Percentiles rank a stretch among this genome's conserved stretches.
Evolutionary conservation across 2,113 vertebrate species (phyloP).

Genomic region (Rhodinocichla rosea): DNA sequence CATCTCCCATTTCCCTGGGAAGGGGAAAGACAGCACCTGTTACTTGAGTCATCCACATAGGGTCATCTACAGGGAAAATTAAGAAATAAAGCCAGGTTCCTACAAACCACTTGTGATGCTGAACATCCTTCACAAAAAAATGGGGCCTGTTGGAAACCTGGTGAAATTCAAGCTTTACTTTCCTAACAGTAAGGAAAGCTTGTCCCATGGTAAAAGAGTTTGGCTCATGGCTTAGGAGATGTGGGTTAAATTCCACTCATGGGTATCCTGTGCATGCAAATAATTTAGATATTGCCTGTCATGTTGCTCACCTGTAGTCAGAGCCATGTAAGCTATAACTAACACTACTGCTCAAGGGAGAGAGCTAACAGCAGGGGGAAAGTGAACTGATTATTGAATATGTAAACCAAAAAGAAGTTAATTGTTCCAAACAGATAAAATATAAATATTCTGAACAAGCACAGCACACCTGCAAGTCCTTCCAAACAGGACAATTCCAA

Average conservation of each 20-base stretch:
- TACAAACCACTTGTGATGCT: not conserved
- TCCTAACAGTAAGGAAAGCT: not conserved
- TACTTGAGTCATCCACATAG: not conserved
- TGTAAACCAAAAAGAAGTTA: not conserved
- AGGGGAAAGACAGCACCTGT: not conserved
- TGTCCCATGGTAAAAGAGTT: not conserved
- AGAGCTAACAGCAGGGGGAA: not conserved
- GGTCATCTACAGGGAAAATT: not conserved
- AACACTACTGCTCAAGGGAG: not conserved
- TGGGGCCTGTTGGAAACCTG: not conserved
- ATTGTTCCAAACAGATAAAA: not conserved
- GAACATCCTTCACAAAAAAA: not conserved
- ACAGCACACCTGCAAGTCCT: not conserved
- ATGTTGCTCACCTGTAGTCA: not conserved
- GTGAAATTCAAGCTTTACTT: not conserved
- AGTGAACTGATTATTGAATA: not conserved
- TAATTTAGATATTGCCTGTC: not conserved
- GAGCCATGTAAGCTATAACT: not conserved
- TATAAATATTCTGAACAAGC: not conserved
- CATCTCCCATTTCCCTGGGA: not conserved
- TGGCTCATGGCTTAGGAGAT: not conserved
- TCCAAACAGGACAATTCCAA: not conserved
- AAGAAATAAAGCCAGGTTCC: not conserved
- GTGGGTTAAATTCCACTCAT: not conserved
- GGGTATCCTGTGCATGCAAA: not conserved